These are phyloP conservation scores for Drosophila bunnanda DNA, from an alignment of 2,888 invertebrate genomes.

Conservation along the genomic window DNA sequence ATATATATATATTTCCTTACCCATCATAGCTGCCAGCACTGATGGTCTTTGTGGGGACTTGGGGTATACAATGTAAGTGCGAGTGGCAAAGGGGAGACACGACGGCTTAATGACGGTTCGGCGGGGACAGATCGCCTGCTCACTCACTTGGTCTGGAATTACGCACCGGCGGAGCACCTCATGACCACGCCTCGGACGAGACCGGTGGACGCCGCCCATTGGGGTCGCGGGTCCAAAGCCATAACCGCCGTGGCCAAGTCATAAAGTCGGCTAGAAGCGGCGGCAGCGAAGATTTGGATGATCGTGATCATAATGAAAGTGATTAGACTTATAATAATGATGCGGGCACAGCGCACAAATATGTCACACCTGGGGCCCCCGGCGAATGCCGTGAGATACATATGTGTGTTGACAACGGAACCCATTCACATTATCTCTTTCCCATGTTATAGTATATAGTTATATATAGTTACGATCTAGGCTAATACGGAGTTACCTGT, in stretches of 20 bases:
- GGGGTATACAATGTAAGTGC: constrained; percentile 17
- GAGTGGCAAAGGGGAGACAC: constrained; percentile 8
- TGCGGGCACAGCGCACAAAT: constrained; percentile 9
- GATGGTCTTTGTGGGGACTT: not conserved
- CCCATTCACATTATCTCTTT: constrained; percentile 15
- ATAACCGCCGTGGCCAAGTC: constrained; percentile 25
- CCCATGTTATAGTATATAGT: no score
- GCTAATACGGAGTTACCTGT: constrained; percentile 9
- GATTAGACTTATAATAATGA: constrained; percentile 35
- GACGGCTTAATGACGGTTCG: constrained; percentile 24
- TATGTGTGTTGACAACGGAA: constrained; percentile 24
- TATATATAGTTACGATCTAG: constrained; percentile 8
- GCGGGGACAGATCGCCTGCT: constrained; percentile 23
- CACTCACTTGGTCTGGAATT: constrained; percentile 15
- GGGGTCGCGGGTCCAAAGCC: constrained; percentile 4
- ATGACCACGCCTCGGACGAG: constrained; percentile 7
- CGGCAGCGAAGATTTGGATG: constrained; percentile 7
- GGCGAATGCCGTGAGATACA: constrained; percentile 22
- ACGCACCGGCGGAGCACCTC: constrained; percentile 5
- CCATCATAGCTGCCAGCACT: not conserved
- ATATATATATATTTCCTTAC: not conserved
- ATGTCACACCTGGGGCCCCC: constrained; percentile 11
- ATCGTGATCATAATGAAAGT: constrained; percentile 41
- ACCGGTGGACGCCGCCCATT: not conserved
- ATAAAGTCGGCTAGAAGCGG: constrained; percentile 10